Evolutionary conservation across 2,113 vertebrate genomes (phyloP).

Genomic region (Lagopus leucura): DNA sequence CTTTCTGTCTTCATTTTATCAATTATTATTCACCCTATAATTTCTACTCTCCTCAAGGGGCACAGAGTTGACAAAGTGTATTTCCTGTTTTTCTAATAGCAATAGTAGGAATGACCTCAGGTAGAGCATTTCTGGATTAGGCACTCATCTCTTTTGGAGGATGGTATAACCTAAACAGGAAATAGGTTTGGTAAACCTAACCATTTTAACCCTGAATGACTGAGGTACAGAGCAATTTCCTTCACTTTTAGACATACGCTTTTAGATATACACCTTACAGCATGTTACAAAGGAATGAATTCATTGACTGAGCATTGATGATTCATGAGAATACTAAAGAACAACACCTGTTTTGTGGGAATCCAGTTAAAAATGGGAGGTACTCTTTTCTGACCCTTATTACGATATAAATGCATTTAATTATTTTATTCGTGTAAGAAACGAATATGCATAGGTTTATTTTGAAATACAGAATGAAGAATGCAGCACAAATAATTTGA

Average conservation of each 20-base stretch:
- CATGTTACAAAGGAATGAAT: background rate
- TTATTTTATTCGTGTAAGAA: slow-evolving; percentile 16
- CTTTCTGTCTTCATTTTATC: background rate
- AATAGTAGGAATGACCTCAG: background rate
- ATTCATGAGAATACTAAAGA: background rate
- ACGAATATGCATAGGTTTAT: background rate
- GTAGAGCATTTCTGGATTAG: background rate
- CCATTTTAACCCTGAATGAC: background rate
- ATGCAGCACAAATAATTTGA: background rate
- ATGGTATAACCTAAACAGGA: background rate
- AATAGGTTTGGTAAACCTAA: background rate
- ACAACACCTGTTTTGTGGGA: background rate
- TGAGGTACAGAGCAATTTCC: background rate
- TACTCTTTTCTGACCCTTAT: background rate
- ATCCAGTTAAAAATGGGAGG: background rate
- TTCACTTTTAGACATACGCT: background rate
- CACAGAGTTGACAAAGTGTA: background rate
- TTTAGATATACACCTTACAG: background rate
- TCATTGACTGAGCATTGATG: background rate
- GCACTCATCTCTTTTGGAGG: background rate
- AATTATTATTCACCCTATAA: background rate
- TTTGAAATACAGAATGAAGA: slow-evolving; percentile 6
- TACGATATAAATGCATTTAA: background rate
- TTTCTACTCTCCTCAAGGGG: background rate
- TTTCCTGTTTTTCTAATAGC: background rate